Evolutionary conservation across 2,888 invertebrate genomes (phyloP).

Genomic region (Neria commutata): DNA sequence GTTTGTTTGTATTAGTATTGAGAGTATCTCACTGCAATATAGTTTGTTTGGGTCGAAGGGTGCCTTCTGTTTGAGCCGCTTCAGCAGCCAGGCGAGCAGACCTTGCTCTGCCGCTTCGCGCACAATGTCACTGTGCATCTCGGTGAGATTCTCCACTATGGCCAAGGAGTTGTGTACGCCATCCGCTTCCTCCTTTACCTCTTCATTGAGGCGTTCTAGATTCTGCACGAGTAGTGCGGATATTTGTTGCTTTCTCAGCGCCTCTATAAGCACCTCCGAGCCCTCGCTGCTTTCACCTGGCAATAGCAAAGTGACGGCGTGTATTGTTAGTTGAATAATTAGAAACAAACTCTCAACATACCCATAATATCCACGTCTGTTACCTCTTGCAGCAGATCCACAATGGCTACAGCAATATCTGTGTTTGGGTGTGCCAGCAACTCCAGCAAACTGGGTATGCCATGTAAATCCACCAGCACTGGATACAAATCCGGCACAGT

Average conservation of each 20-base stretch:
- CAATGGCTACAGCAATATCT: constrained; percentile 65
- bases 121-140: constrained; percentile 85
- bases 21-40: constrained; percentile 94
- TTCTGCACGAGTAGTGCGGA: constrained; percentile 91
- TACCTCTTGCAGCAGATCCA: constrained; percentile 77
- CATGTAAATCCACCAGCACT: constrained; percentile 84
- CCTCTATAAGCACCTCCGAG: constrained; percentile 84
- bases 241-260: constrained; percentile 87
- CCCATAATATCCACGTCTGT: constrained; percentile 93
- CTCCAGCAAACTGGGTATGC: constrained; percentile 89
- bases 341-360: constrained; percentile 5
- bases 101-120: constrained; percentile 89
- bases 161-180: constrained; percentile 92
- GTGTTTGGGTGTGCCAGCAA: constrained; percentile 95
- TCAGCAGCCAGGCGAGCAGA: constrained; percentile 88
- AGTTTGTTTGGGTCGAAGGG: constrained; percentile 95
- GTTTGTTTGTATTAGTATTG: constrained; percentile 91
- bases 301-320: too few relatives aligned
- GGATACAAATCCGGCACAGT: constrained; percentile 96
- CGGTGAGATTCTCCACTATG: constrained; percentile 94
- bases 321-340: not conserved
- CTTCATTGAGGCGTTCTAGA: constrained; percentile 90
- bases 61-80: constrained; percentile 83
- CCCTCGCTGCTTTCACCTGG: constrained; percentile 84
- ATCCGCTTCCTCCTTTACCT: constrained; percentile 90